Base-by-base conservation (phyloP, 2,888 invertebrate species). In the Phortica okadai region DNA sequence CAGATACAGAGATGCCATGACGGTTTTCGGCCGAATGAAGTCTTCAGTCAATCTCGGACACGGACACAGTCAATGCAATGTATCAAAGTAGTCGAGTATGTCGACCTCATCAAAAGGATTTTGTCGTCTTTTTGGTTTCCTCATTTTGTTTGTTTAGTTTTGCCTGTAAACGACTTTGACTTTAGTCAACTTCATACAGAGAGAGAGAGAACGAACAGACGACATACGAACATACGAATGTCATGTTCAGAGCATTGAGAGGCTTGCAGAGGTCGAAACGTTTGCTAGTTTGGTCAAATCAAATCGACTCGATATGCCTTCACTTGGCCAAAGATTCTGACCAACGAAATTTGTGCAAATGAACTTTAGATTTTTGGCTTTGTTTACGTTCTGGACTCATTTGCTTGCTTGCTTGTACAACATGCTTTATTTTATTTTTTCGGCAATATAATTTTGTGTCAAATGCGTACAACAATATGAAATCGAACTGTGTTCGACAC, bases 281-380 rank as follows among this genome's bases (percentile, higher is more conserved):
- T 16, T 62, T 25, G 25, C 33, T 62, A 8, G 62, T 25, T 62
- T 62, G 62, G 62, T 54, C 50, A 50, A 50, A 8, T 50, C 10
- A 50, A 50, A 11, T 50, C 50, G 50, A 11, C 50, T 50, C 50
- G 14, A 50, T 14, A 50, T 11, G 50, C 8, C 50, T 50, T 2
- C 0, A 50, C 14, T 42, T 66, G 66, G 42, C 42, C 66, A 41
- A 66, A 66, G 10, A 8, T 21, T 25, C 21, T 21, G 50, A 88
- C 86, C 76, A 79, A 79, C 62, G 7, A 78, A 85, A 85, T 88
- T 84, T 85, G 89, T 87, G 86, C 83, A 85, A 85, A 85, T 85
- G 89, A 85, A 88, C 85, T 88, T 88, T 85, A 87, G 89, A 89
- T 89, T 89, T 85, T 85, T 88, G 82, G 86, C 33, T 87, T 87